phyloP scores from a whole-genome alignment of 2,113 vertebrate genomes.

The Falco punctatus region DNA sequence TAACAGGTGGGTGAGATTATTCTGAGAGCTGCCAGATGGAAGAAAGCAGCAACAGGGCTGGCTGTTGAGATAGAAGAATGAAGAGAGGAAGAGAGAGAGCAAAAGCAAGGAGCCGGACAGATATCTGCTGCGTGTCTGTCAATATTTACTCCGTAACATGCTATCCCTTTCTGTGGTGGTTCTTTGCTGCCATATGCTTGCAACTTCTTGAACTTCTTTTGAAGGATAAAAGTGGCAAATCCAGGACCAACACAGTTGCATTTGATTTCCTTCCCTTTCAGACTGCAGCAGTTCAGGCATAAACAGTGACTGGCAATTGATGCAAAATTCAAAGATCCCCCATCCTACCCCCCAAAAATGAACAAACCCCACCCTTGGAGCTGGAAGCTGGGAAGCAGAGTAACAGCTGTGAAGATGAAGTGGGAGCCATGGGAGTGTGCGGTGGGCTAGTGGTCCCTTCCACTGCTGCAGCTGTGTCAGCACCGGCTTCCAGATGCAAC shows the following conservation, averaged over 20 bases:
- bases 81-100: slow-evolving; percentile 29
- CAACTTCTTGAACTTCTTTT: slow-evolving; percentile 26
- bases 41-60: slow-evolving; percentile 68
- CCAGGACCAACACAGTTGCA: not conserved
- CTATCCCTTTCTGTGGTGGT: not conserved
- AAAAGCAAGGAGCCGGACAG: slow-evolving; percentile 30
- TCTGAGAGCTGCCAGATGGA: slow-evolving; percentile 82
- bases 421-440: not conserved
- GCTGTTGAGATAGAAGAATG: slow-evolving; percentile 53
- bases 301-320: not conserved
- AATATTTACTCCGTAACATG: slow-evolving; percentile 33
- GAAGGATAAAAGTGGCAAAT: slow-evolving; percentile 29
- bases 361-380: not conserved
- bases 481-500: not conserved
- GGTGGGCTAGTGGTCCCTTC: rapidly evolving
- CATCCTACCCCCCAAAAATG: not conserved
- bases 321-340: not conserved
- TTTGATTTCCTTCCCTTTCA: slow-evolving; percentile 33
- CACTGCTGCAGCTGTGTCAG: not conserved
- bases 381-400: not conserved
- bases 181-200: not conserved
- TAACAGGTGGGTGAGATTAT: slow-evolving; percentile 85
- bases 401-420: not conserved
- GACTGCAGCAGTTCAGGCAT: not conserved
- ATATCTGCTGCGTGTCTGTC: slow-evolving; percentile 28